Evolutionary conservation across 2,888 invertebrate species (phyloP).

Genomic region (Mesochorus sp.): DNA sequence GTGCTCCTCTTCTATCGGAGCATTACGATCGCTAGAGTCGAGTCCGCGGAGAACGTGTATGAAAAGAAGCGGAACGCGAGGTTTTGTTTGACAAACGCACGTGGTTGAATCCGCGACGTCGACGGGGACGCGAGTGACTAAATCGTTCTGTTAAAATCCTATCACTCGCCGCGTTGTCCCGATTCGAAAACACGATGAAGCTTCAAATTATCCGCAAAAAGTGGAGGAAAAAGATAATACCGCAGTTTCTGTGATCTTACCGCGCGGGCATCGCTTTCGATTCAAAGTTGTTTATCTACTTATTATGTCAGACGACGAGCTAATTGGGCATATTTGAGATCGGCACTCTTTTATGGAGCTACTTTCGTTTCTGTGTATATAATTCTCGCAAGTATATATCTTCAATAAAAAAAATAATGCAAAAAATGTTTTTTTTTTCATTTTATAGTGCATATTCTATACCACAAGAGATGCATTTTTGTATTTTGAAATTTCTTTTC

Average conservation of each 20-base stretch:
- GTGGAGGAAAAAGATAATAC: slow-evolving; percentile 23
- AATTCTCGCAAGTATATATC: neutral
- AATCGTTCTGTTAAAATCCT: slow-evolving; percentile 77
- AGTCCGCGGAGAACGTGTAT: neutral
- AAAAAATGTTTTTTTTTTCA: too few relatives aligned
- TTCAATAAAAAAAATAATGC: neutral
- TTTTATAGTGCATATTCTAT: too few relatives aligned
- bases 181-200: slow-evolving; percentile 26
- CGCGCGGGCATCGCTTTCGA: slow-evolving; percentile 67
- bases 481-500: too few relatives aligned
- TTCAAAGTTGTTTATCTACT: slow-evolving; percentile 79
- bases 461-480: too few relatives aligned
- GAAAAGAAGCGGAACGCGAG: slow-evolving; percentile 66
- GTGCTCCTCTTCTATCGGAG: slow-evolving; percentile 45
- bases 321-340: slow-evolving; percentile 80
- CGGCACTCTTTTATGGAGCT: slow-evolving; percentile 36
- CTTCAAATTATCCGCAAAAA: slow-evolving; percentile 7
- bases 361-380: neutral
- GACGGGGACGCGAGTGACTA: slow-evolving; percentile 74
- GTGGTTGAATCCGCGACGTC: slow-evolving; percentile 49
- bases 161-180: slow-evolving; percentile 66
- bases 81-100: slow-evolving; percentile 14
- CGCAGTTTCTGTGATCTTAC: slow-evolving; percentile 76
- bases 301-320: slow-evolving; percentile 78
- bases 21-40: slow-evolving; percentile 36